These are phyloP conservation scores for Zaprionus davidi DNA, from an alignment of 1,140 invertebrate species.

Conservation along the genomic window DNA sequence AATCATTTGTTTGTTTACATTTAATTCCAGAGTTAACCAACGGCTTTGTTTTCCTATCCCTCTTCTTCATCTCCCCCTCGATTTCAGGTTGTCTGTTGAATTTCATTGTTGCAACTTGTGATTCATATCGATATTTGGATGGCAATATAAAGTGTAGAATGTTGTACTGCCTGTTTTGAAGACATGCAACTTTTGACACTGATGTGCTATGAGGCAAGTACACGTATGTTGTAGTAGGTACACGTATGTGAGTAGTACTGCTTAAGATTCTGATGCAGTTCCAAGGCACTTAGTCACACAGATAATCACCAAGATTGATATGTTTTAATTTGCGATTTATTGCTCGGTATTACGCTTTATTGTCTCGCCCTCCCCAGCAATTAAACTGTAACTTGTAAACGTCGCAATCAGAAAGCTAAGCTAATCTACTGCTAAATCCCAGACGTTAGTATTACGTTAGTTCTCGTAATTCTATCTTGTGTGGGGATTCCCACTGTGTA, in stretches of 20 bases:
- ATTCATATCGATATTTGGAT: constrained; percentile 9
- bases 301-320: constrained; percentile 25
- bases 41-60: not conserved
- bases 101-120: constrained; percentile 1
- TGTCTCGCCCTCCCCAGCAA: not conserved
- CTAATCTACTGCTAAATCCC: not conserved
- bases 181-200: not conserved
- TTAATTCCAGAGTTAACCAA: not conserved
- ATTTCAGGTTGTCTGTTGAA: not conserved
- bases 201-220: not conserved
- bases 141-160: not conserved
- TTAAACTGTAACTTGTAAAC: constrained; percentile 7
- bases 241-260: not conserved
- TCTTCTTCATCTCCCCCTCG: not conserved
- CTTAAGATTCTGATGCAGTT: constrained; percentile 31
- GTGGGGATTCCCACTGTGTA: not conserved
- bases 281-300: constrained; percentile 42
- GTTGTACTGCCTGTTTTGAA: not conserved
- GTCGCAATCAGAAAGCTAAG: constrained; percentile 10
- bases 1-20: constrained; percentile 11
- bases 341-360: constrained; percentile 3
- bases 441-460: constrained; percentile 16
- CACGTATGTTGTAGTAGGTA: not conserved
- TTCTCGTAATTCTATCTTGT: not conserved
- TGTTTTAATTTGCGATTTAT: constrained; percentile 54